Evolutionary conservation across 2,113 vertebrate genomes (phyloP).

Genomic region (Shinisaurus crocodilurus): DNA sequence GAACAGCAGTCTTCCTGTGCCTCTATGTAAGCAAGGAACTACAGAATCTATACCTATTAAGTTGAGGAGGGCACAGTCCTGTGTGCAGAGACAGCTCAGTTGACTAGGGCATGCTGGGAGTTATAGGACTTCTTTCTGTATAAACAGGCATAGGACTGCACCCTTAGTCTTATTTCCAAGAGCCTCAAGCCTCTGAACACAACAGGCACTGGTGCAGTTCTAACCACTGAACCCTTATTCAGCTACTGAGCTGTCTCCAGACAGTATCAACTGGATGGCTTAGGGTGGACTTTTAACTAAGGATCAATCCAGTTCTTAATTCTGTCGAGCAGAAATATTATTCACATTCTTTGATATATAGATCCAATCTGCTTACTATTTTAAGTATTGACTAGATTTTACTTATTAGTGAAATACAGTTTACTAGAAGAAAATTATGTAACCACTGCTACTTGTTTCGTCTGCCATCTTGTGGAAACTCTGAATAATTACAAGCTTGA

Average conservation of each 20-base stretch:
- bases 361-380: not conserved
- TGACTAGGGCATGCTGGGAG: too few species aligned
- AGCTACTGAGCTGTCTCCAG: not conserved
- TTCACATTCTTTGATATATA: not conserved
- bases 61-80: too few species aligned
- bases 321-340: not conserved
- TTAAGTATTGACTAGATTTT: not conserved
- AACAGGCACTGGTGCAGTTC: too few species aligned
- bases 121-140: too few species aligned
- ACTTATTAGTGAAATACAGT: too few species aligned
- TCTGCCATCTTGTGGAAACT: constrained; percentile 10
- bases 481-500: not conserved
- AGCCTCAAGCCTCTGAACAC: too few species aligned
- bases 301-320: not conserved
- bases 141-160: too few species aligned
- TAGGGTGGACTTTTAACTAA: not conserved
- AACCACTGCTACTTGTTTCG: not conserved
- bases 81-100: too few species aligned
- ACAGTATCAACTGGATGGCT: not conserved
- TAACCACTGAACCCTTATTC: not conserved
- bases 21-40: too few species aligned
- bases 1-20: too few species aligned
- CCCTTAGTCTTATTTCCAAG: too few species aligned
- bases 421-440: not conserved
- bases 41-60: too few species aligned